Base-by-base conservation (phyloP, 2,113 vertebrate genomes). In the Chloebia gouldiae region DNA sequence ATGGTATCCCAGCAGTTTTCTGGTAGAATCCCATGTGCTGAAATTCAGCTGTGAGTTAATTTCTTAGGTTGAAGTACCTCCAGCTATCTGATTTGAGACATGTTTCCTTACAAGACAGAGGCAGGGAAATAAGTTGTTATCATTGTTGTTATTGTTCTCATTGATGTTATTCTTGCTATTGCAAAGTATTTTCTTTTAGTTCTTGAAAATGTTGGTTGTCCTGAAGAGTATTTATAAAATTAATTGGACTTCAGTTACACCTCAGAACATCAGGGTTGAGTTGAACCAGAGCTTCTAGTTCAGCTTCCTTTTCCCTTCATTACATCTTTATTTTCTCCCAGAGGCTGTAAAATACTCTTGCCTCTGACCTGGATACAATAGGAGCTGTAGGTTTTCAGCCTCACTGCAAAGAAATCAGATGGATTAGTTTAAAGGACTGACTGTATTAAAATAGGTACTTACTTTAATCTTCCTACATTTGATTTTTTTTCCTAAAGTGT, bases 401-500 rank as follows among this genome's bases (percentile, higher is more conserved):
- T 9, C 9, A 5, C 27, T 75, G 68, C 37, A 78, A 81, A 87
- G 66, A 81, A 83, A 50, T 83, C 81, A 68, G 35, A 77, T 92
- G 79, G 39, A 83, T 96, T 90, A 77, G 35, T 88, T 93, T 77
- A 86, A 93, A 84, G 37, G 27, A 70, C 82, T 86, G 37, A 28
- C 37, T 89, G 1, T 91, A 71, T 92, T 88, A 86, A 87, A 78
- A 80, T 65, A 85, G 66, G 66, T 86, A 45, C 86, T 96, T 88
- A 60, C 81, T 95, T 95, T 92, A 94, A 88, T 96, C 76, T 83
- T 93, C 49, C 83, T 87, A 21, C 65, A 35, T 88, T 81, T 76
- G 57, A 49, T 83, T 78, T 92, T 92, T 95, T 78, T 51, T 12
- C 63, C 80, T 44, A 28, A 96, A 88, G 59, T 88, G 44, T 44